Evolutionary conservation across 1,140 invertebrate genomes (phyloP).

Genomic region (Agrilus planipennis): DNA sequence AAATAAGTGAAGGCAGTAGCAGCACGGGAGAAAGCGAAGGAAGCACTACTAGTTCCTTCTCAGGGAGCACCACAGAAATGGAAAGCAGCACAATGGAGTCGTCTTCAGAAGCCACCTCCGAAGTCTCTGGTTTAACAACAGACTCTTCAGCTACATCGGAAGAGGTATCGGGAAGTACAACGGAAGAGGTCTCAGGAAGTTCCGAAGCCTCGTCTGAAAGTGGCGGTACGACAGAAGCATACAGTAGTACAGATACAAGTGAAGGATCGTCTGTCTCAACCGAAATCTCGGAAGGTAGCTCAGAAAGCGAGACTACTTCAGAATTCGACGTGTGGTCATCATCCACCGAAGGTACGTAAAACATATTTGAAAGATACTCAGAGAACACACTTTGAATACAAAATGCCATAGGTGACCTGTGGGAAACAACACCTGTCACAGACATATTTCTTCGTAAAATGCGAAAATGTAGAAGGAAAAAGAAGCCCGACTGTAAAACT

Average conservation of each 20-base stretch:
- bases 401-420: constrained; percentile 14
- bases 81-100: no score
- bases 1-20: no score
- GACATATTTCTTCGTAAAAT: constrained; percentile 37
- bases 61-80: no score
- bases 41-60: no score
- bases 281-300: background rate
- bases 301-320: no score
- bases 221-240: no score
- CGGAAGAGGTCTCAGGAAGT: background rate
- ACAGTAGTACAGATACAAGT: no score
- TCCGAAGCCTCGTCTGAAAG: background rate
- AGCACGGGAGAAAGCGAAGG: no score
- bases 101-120: no score
- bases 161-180: background rate
- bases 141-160: background rate
- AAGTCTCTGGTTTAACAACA: no score
- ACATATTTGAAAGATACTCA: background rate
- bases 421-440: constrained; percentile 34
- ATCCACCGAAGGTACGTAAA: constrained; percentile 27
- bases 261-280: no score
- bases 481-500: constrained; percentile 49
- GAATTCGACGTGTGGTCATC: constrained; percentile 33
- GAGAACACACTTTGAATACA: background rate
- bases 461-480: constrained; percentile 49